These are phyloP conservation scores for Apostichopus japonicus DNA, from an alignment of 35 echinoderm and acorn worm genomes.

Conservation along the genomic window DNA sequence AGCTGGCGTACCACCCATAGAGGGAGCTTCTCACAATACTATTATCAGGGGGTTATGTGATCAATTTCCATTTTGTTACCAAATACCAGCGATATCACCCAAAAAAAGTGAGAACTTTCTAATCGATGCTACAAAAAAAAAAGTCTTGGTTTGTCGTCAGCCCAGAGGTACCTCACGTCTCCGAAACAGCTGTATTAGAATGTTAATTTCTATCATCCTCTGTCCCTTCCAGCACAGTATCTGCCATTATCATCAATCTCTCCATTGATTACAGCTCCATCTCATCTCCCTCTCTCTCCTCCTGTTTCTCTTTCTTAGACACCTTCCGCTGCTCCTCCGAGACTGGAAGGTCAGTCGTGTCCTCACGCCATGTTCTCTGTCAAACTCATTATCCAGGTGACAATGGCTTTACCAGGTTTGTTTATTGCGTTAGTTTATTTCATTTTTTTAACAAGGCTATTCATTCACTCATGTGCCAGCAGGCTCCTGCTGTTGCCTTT, in stretches of 20 bases:
- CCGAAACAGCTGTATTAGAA: neutral
- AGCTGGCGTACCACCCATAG: too few species aligned
- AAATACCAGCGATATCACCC: neutral
- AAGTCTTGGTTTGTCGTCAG: neutral
- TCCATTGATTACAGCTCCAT: neutral
- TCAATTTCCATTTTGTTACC: neutral
- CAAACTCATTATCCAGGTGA: slow-evolving; percentile 41
- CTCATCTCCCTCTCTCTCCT: neutral
- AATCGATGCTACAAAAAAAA: neutral
- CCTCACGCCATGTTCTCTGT: slow-evolving; percentile 46
- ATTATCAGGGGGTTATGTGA: too few species aligned
- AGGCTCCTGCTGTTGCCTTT: neutral
- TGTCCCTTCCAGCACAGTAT: slow-evolving; percentile 30
- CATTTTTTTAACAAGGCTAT: slow-evolving; percentile 43
- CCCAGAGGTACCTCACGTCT: neutral
- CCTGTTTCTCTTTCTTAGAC: neutral
- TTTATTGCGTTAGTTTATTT: slow-evolving; percentile 40
- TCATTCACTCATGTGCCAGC: neutral
- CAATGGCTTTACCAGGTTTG: slow-evolving; percentile 42
- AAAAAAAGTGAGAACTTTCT: neutral
- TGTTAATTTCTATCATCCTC: neutral
- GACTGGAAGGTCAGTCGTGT: slow-evolving; percentile 43
- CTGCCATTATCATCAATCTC: slow-evolving; percentile 45
- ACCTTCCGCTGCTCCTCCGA: slow-evolving; percentile 23
- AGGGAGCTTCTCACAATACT: too few species aligned